Conservation (phyloP, 2,888 invertebrate genomes). For the Zygogramma bicolorata region DNA sequence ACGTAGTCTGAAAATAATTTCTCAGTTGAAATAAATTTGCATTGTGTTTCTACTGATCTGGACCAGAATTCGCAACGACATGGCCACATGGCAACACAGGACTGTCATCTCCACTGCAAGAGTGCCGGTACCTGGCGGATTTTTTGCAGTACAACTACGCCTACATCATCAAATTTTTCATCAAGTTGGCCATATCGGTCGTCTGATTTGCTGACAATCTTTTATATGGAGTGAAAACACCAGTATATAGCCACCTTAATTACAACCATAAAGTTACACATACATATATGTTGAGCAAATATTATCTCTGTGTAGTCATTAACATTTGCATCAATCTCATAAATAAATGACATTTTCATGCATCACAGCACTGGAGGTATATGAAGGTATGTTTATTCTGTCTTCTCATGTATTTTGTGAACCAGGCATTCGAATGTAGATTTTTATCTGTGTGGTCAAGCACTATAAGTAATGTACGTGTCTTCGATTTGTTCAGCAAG, state of each 20-base stretch:
- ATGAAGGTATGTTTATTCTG: conserved; percentile 76
- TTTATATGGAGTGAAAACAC: not conserved
- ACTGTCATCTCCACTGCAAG: no score
- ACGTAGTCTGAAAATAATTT: no score
- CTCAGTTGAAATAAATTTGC: no score
- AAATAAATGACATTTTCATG: conserved; percentile 62
- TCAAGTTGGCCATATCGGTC: no score
- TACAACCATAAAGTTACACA: not conserved
- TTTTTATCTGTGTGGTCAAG: not conserved
- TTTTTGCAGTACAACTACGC: no score
- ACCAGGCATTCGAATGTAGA: not conserved
- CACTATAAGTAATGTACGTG: not conserved
- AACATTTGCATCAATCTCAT: conserved; percentile 7
- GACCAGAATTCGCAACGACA: no score
- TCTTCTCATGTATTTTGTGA: conserved; percentile 22
- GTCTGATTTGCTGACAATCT: no score
- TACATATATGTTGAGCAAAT: not conserved
- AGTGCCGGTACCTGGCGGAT: no score
- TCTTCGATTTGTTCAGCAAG: not conserved
- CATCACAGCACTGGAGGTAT: conserved; percentile 83
- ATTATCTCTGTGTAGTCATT: not conserved
- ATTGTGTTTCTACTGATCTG: no score
- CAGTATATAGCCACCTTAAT: not conserved
- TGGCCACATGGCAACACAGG: no score
- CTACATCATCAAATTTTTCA: no score